Conservation (phyloP, 2,888 invertebrate genomes). For the Macropis europaea region DNA sequence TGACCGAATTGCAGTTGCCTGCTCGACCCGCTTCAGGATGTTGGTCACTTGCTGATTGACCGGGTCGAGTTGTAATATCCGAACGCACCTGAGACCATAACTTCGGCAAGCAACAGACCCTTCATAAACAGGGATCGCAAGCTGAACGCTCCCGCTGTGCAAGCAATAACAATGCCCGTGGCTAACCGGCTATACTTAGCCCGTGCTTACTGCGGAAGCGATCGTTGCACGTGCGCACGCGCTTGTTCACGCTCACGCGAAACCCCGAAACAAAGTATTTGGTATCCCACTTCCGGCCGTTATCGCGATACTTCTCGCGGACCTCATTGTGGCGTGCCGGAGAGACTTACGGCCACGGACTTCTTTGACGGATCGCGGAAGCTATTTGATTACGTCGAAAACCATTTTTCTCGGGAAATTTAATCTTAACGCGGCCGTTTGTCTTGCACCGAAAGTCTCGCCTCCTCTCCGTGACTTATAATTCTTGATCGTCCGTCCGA, state of each 20-base stretch:
- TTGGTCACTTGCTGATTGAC: constrained; percentile 60
- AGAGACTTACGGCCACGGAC: constrained; percentile 10
- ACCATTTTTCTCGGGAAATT: constrained; percentile 30
- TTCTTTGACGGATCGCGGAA: constrained; percentile 15
- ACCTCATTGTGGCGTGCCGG: constrained; percentile 25
- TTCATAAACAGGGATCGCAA: constrained; percentile 73
- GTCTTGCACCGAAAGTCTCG: neutral
- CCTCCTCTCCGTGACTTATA: neutral
- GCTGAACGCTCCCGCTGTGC: constrained; percentile 69
- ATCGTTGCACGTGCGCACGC: constrained; percentile 64
- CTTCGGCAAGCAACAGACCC: constrained; percentile 65
- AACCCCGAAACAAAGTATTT: constrained; percentile 55
- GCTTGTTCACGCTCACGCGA: constrained; percentile 52
- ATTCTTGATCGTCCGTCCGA: constrained; percentile 11
- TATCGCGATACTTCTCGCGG: constrained; percentile 49
- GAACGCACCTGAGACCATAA: constrained; percentile 74
- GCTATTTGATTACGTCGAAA: constrained; percentile 29
- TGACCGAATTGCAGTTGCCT: constrained; percentile 6
- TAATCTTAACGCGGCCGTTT: constrained; percentile 18
- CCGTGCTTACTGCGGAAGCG: constrained; percentile 63
- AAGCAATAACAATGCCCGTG: constrained; percentile 76
- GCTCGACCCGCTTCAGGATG: constrained; percentile 30
- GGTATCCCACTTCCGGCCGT: constrained; percentile 55
- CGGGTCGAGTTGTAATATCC: constrained; percentile 67
- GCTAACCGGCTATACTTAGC: constrained; percentile 71